Base-by-base conservation (phyloP, 2,113 vertebrate species). In the Psittacula cyanocephala region DNA sequence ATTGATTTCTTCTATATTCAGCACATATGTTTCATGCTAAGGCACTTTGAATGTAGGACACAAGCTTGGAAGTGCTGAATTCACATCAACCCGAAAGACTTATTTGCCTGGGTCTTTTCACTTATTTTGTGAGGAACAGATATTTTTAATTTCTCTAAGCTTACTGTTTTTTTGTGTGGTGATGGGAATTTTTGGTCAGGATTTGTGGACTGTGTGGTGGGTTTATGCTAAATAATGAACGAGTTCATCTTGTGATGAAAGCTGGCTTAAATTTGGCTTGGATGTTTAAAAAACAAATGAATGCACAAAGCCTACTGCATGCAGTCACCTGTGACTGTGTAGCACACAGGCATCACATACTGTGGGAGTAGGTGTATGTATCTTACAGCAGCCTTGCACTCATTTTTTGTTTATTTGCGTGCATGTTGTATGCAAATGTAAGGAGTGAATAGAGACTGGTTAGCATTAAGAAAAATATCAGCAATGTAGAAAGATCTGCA, bases 41-140 rank as follows among this genome's bases (percentile, higher is more conserved):
- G 72, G 55, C 82, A 77, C 94, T 96, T 81, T 82, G 87, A 91
- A 96, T 75, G 67, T 93, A 77, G 89, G 94, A 95, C 41, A 12
- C 11, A 22, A 89, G 52, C 81, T 78, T 81, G 83, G 60, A 86
- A 86, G 57, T 72, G 74, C 67, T 60, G 67, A 80, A 91, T 86
- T 97, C 29, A 10, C 80, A 83, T 88, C 53, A 90, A 47, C 39
- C 60, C 17, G 59, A 86, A 88, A 88, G 55, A 82, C 59, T 76
- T 78, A 5, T 62, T 86, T 94, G 39, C 74, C 20, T 75, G 20
- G 9, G 18, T 86, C 52, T 78, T 68, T 76, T 77, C 23, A 88
- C 22, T 81, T 50, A 37, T 39, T 91, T 97, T 90, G 27, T 71
- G 43, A 95, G 49, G 55, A 91, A 46, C 37, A 44, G 18, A 16